Conservation (phyloP, 2,888 invertebrate species). For the Caenorhabditis sp. region DNA sequence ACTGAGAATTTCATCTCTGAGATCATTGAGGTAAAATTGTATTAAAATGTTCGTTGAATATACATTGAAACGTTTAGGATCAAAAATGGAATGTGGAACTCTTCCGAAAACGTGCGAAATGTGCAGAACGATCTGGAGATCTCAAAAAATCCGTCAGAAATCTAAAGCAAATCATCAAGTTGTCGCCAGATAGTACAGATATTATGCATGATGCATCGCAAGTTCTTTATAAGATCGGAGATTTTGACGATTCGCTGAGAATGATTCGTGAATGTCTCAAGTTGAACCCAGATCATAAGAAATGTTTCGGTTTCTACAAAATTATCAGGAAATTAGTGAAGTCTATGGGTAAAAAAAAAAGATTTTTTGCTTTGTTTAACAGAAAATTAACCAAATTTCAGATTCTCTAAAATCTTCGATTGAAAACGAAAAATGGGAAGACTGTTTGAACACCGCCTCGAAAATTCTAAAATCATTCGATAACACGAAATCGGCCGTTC, state of each 20-base stretch:
- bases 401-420: slow-evolving; percentile 26
- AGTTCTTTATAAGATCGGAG: slow-evolving; percentile 15
- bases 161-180: slow-evolving; percentile 20
- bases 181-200: slow-evolving; percentile 17
- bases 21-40: slow-evolving; percentile 10
- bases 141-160: slow-evolving; percentile 22
- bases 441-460: slow-evolving; percentile 80
- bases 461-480: slow-evolving; percentile 77
- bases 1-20: slow-evolving; percentile 8
- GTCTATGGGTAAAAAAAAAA: slow-evolving; percentile 3
- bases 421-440: slow-evolving; percentile 73
- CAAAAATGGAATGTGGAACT: slow-evolving; percentile 18
- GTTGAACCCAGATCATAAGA: slow-evolving; percentile 93
- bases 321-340: slow-evolving; percentile 87
- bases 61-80: not conserved
- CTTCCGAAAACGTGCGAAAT: slow-evolving; percentile 11
- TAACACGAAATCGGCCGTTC: slow-evolving; percentile 65
- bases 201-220: slow-evolving; percentile 14
- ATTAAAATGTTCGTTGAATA: not conserved
- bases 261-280: slow-evolving; percentile 96
- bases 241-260: slow-evolving; percentile 71
- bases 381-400: not conserved
- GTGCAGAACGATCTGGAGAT: not conserved
- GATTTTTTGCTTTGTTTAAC: too few species aligned
- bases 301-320: slow-evolving; percentile 95